Evolutionary conservation across 64 coral and sea anemone species (phyloP), one percentile per base, ranked within the genome.

Genomic region (Exaiptasia diaphana): DNA sequence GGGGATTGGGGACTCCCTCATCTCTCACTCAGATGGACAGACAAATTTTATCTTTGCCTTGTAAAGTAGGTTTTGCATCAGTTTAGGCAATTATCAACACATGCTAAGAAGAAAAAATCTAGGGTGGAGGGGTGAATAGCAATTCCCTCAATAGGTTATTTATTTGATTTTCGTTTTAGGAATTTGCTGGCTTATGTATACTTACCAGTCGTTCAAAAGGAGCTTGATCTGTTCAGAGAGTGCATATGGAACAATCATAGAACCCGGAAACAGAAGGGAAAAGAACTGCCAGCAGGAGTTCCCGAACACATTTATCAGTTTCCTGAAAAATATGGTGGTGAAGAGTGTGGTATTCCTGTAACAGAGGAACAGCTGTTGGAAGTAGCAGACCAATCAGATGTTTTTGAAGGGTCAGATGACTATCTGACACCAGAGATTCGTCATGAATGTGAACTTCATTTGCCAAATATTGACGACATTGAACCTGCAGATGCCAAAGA

Each of bases 191-290:
- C 53, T 18, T 29, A 81, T 69, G 50, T 82, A 26, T 81, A 89
- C 28, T 69, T 64, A 25, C 77, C 77, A 32, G 86, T 89, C 38
- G 41, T 90, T 18, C 87, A 90, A 57, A 89, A 89, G 26, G 86
- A 89, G 28, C 65, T 82, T 28, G 77, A 89, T 17, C 34, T 73
- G 20, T 74, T 90, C 29, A 73, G 78, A 42, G 41, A 68, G 25
- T 80, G 29, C 81, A 49, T 81, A 18, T 80, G 76, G 75, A 88
- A 81, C 68, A 70, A 43, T 44, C 85, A 87, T 53, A 63, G 60
- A 24, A 55, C 62, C 49, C 42, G 74, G 24, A 77, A 78, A 28
- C 85, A 87, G 36, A 77, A 78, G 27, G 48, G 32, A 5, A 77
- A 68, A 53, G 28, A 87, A 40, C 63, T 87, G 37, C 60, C 85